Percentiles rank a stretch among this genome's conserved stretches.
phyloP scores from a whole-genome alignment of 2,888 invertebrate genomes.

The Epistrophe grossulariae region DNA sequence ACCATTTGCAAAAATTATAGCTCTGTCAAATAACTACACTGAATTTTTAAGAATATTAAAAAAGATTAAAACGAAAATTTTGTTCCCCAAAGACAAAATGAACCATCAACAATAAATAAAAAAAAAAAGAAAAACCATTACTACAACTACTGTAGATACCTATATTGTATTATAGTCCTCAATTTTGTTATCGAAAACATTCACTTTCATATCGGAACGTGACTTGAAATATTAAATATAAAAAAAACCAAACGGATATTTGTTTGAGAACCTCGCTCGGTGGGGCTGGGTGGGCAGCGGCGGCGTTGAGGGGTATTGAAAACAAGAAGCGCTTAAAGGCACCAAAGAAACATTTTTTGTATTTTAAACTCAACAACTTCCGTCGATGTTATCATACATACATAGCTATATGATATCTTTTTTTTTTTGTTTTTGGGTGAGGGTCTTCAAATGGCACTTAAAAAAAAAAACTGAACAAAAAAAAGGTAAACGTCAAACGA shows the following conservation, averaged over 20 bases:
- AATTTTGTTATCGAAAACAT: constrained; percentile 29
- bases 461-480: not conserved
- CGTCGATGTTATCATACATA: not conserved
- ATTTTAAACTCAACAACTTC: constrained; percentile 1
- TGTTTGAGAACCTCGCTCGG: not conserved
- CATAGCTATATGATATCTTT: not conserved
- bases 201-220: constrained; percentile 71
- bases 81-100: not conserved
- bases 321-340: not conserved
- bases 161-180: not conserved
- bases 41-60: not conserved
- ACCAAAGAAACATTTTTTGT: not conserved
- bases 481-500: not conserved
- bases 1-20: too few species aligned
- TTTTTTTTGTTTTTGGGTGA: not conserved
- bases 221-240: constrained; percentile 50
- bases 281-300: too few species aligned
- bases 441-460: not conserved
- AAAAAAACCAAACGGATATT: constrained; percentile 39
- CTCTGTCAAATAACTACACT: too few species aligned
- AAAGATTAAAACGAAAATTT: not conserved
- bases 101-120: not conserved
- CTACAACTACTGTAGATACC: not conserved
- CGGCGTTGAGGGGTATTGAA: not conserved
- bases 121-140: too few species aligned